These are phyloP conservation scores for Zosterops hypoxanthus DNA, from an alignment of 2,113 vertebrate genomes.

Conservation along the genomic window DNA sequence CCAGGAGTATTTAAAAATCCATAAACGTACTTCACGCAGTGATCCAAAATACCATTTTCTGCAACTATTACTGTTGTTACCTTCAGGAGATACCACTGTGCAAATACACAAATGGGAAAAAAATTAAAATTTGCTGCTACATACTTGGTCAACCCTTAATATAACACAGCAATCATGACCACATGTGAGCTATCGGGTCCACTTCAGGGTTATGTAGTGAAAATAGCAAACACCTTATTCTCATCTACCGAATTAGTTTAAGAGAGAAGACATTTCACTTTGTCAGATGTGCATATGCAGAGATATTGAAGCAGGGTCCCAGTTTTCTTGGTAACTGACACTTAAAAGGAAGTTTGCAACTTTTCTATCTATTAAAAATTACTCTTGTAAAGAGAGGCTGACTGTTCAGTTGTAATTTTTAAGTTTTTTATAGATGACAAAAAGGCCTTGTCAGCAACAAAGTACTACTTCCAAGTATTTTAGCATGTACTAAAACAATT, in stretches of 20 bases:
- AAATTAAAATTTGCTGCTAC: neutral
- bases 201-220: neutral
- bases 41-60: neutral
- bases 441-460: conserved; percentile 24
- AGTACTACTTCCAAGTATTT: neutral
- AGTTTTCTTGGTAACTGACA: neutral
- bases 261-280: neutral
- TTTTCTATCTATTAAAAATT: neutral
- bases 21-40: neutral
- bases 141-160: neutral
- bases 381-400: neutral
- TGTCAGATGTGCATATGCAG: neutral
- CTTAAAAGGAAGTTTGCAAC: neutral
- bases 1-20: neutral
- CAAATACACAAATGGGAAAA: neutral
- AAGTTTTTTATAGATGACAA: neutral
- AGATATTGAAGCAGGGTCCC: neutral
- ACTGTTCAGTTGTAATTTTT: neutral
- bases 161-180: neutral
- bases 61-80: neutral
- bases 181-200: rapidly evolving
- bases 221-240: neutral
- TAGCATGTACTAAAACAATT: neutral
- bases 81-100: neutral
- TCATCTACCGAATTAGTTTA: neutral